phyloP scores from a whole-genome alignment of 2,888 invertebrate species.

The Cephus sareptanus region DNA sequence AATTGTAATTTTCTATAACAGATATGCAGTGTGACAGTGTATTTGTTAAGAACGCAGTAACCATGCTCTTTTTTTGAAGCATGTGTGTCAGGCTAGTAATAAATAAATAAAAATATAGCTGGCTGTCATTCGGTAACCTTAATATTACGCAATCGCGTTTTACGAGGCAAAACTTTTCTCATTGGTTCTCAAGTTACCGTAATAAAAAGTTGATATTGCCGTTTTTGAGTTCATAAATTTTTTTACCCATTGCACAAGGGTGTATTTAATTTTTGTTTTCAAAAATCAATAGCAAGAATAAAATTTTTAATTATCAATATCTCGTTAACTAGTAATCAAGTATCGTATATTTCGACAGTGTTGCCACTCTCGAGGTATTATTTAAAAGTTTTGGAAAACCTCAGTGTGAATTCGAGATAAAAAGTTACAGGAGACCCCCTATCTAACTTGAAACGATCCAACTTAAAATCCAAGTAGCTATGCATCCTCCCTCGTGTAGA shows the following conservation, averaged over 20 bases:
- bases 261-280: too few species aligned
- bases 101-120: not conserved
- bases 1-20: too few species aligned
- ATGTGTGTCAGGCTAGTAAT: not conserved
- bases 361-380: not conserved
- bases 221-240: not conserved
- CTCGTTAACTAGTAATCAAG: not conserved
- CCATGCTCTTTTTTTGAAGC: too few species aligned
- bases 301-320: not conserved
- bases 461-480: constrained; percentile 47
- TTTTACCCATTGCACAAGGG: not conserved
- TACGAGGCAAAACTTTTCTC: not conserved
- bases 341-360: not conserved
- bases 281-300: not conserved
- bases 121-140: not conserved
- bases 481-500: constrained; percentile 36
- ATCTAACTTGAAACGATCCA: constrained; percentile 32
- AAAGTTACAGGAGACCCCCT: constrained; percentile 35
- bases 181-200: not conserved
- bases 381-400: not conserved
- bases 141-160: not conserved
- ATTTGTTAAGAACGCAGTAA: too few species aligned
- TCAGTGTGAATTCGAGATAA: not conserved
- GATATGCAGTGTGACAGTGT: too few species aligned
- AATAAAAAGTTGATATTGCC: not conserved